Evolutionary conservation across 2,888 invertebrate species (phyloP).

Genomic region (Scaptomyza parva): DNA sequence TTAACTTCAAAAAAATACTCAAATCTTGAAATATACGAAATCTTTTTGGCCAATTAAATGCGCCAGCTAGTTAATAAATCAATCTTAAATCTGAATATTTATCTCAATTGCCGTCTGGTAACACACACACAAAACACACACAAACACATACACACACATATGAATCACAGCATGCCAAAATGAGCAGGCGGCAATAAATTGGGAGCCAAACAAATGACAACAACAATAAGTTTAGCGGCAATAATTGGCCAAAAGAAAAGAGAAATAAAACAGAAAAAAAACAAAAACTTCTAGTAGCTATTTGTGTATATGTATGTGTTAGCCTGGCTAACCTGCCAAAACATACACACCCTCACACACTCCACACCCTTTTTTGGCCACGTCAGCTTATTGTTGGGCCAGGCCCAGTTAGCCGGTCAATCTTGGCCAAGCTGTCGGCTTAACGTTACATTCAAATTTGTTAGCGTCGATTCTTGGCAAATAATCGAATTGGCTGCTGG

Average conservation of each 20-base stretch:
- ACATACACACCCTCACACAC: not conserved
- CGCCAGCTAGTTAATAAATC: conserved; percentile 66
- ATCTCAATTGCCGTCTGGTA: conserved; percentile 54
- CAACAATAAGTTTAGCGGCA: conserved; percentile 31
- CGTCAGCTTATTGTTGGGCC: conserved; percentile 52
- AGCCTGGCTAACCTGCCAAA: conserved; percentile 21
- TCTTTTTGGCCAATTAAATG: conserved; percentile 56
- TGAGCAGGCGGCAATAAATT: conserved; percentile 45
- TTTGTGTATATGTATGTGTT: conserved; percentile 12
- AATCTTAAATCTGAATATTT: conserved; percentile 68
- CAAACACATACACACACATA: conserved; percentile 23
- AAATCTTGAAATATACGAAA: conserved; percentile 17
- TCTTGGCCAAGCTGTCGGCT: conserved; percentile 60
- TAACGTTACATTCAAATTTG: conserved; percentile 69
- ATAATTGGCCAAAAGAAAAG: conserved; percentile 13
- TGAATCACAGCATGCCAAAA: conserved; percentile 32
- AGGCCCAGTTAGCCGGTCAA: conserved; percentile 23
- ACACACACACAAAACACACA: too few relatives aligned
- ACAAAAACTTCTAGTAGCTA: conserved; percentile 24
- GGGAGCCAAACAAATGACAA: conserved; percentile 43
- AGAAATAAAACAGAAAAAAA: conserved; percentile 8
- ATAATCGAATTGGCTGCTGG: conserved; percentile 68
- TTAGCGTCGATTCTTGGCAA: conserved; percentile 65
- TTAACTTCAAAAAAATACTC: too few relatives aligned
- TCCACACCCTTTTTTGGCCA: conserved; percentile 45